phyloP scores from a whole-genome alignment of 2,888 invertebrate species.

The Tetranychus piercei region DNA sequence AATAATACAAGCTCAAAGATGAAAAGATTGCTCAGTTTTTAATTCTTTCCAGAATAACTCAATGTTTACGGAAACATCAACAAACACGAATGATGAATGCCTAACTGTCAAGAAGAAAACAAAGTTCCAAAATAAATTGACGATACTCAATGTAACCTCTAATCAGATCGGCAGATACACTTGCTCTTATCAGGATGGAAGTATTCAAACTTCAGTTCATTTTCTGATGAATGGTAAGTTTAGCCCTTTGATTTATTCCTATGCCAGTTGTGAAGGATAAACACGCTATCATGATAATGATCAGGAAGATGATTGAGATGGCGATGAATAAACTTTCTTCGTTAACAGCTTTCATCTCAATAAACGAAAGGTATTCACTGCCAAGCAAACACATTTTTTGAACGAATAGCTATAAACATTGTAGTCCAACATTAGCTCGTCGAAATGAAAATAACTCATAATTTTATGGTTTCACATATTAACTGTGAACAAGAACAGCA shows the following conservation, averaged over 20 bases:
- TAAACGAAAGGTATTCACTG: too few species aligned
- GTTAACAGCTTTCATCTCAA: too few species aligned
- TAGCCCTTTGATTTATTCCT: neutral
- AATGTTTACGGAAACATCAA: neutral
- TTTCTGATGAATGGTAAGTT: constrained; percentile 23
- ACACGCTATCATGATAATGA: constrained; percentile 5
- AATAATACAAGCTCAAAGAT: neutral
- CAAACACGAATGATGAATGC: neutral
- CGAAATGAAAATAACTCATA: too few species aligned
- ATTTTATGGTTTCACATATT: too few species aligned
- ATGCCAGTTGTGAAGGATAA: neutral
- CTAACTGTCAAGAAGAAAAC: neutral
- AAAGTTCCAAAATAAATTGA: constrained; percentile 11
- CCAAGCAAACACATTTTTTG: too few species aligned
- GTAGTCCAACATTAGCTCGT: too few species aligned
- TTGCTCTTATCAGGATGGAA: constrained; percentile 19
- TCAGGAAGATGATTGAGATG: neutral
- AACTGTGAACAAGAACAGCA: too few species aligned
- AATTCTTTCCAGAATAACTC: neutral
- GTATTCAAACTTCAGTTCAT: constrained; percentile 15
- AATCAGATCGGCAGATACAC: constrained; percentile 23
- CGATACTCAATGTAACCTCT: constrained; percentile 17
- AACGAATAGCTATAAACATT: too few species aligned
- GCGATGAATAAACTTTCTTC: too few species aligned
- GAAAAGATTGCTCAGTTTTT: neutral